A percentile compares a stretch with the other conserved stretches of the same genome.
These are phyloP conservation scores for Drosophila ambigua DNA, from an alignment of 1,140 invertebrate species.

Conservation along the genomic window DNA sequence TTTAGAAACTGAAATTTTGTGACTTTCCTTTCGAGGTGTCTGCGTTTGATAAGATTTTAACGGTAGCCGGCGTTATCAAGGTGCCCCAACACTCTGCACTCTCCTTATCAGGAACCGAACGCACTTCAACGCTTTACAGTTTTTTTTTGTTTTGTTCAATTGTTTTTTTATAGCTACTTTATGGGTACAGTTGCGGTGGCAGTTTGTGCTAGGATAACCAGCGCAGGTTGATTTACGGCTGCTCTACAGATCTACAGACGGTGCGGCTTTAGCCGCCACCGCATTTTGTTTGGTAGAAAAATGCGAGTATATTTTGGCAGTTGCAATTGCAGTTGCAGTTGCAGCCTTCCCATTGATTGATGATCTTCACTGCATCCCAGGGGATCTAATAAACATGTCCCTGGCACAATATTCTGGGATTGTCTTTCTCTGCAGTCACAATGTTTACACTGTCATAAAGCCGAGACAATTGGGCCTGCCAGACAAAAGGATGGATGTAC, in stretches of 20 bases:
- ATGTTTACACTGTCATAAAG: conserved; percentile 36
- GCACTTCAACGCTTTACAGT: conserved; percentile 38
- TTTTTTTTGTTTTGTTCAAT: conserved; percentile 37
- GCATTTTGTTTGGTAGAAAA: conserved; percentile 6
- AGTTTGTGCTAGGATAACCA: conserved; percentile 34
- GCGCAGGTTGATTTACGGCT: conserved; percentile 38
- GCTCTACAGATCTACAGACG: not conserved
- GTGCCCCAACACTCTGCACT: conserved; percentile 22
- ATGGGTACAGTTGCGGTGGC: conserved; percentile 39
- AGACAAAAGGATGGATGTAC: conserved; percentile 12
- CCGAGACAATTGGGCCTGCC: conserved; percentile 6
- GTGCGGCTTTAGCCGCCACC: not conserved
- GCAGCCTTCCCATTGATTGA: conserved; percentile 46
- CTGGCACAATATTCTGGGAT: conserved; percentile 19
- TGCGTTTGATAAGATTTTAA: conserved; percentile 69
- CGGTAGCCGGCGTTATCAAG: conserved; percentile 70
- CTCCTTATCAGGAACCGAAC: conserved; percentile 32
- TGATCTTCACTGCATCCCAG: conserved; percentile 49
- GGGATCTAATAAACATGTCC: conserved; percentile 74
- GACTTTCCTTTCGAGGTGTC: conserved; percentile 45
- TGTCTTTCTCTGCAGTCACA: conserved; percentile 20
- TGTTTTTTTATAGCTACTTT: conserved; percentile 47
- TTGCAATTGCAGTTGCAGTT: not conserved
- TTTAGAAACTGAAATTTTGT: conserved; percentile 45
- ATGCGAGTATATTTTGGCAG: conserved; percentile 6